These are phyloP conservation scores for Chymomyza costata DNA, from an alignment of 1,140 invertebrate genomes.

Conservation along the genomic window DNA sequence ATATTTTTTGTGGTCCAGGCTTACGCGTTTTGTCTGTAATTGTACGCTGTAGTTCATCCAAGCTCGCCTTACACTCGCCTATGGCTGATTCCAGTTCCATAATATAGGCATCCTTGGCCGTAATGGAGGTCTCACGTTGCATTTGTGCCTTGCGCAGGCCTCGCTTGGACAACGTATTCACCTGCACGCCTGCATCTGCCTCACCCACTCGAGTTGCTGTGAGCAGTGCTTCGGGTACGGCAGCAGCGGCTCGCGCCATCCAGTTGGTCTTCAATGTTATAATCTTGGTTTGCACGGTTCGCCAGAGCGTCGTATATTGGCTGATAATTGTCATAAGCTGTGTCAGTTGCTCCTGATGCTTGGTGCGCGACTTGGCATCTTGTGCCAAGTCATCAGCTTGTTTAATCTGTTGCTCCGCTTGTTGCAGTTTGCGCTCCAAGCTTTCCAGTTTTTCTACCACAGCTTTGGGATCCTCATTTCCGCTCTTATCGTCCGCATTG, in stretches of 20 bases:
- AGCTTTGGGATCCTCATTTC: constrained; percentile 75
- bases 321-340: constrained; percentile 81
- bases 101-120: constrained; percentile 86
- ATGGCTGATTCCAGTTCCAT: constrained; percentile 83
- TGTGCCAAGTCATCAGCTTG: constrained; percentile 78
- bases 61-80: constrained; percentile 78
- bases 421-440: constrained; percentile 79
- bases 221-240: constrained; percentile 77
- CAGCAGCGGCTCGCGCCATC: constrained; percentile 41
- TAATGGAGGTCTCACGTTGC: constrained; percentile 80
- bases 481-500: constrained; percentile 75
- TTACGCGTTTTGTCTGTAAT: constrained; percentile 76
- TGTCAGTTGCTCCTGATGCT: constrained; percentile 76
- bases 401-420: constrained; percentile 76
- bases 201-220: constrained; percentile 86
- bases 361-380: constrained; percentile 78
- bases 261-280: constrained; percentile 76
- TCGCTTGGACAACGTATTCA: constrained; percentile 81
- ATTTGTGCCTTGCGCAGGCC: constrained; percentile 63
- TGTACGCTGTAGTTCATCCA: constrained; percentile 78
- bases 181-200: constrained; percentile 85
- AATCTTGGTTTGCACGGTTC: constrained; percentile 79
- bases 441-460: constrained; percentile 75
- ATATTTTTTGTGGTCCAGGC: constrained; percentile 78
- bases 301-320: constrained; percentile 82